Evolutionary conservation across 2,797 vertebrate species (phyloP).

Genomic region (Strix occidentalis): DNA sequence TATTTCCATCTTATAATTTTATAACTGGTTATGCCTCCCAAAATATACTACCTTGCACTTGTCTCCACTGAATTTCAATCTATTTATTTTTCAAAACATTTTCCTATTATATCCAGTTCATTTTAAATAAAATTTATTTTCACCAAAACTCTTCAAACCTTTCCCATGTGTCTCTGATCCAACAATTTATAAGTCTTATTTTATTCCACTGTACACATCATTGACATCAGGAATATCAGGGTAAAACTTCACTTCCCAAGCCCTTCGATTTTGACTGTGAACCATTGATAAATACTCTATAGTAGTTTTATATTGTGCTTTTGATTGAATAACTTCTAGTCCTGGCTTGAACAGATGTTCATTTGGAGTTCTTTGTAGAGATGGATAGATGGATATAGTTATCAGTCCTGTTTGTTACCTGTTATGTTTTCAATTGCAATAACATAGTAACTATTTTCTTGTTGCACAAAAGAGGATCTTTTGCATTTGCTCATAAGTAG

Average conservation of each 20-base stretch:
- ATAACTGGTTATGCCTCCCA: background rate
- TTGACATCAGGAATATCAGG: background rate
- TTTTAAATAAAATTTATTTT: background rate
- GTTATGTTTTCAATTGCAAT: background rate
- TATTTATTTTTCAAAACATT: background rate
- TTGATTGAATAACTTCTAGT: background rate
- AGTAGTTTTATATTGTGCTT: background rate
- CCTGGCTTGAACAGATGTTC: background rate
- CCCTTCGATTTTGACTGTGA: background rate
- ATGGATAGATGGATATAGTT: background rate
- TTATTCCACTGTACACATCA: background rate
- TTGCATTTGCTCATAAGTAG: background rate
- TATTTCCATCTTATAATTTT: background rate
- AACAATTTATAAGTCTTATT: background rate
- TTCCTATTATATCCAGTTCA: fast-evolving
- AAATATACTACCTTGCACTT: background rate
- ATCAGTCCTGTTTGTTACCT: background rate
- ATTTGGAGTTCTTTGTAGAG: background rate
- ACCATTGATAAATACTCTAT: background rate
- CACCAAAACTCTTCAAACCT: background rate
- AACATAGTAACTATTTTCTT: background rate
- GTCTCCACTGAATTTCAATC: background rate
- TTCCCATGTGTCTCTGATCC: background rate
- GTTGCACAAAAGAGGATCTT: background rate
- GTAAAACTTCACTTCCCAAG: background rate